Conservation (phyloP, 2,797 vertebrate genomes). For the Kryptolebias ocellatus region DNA sequence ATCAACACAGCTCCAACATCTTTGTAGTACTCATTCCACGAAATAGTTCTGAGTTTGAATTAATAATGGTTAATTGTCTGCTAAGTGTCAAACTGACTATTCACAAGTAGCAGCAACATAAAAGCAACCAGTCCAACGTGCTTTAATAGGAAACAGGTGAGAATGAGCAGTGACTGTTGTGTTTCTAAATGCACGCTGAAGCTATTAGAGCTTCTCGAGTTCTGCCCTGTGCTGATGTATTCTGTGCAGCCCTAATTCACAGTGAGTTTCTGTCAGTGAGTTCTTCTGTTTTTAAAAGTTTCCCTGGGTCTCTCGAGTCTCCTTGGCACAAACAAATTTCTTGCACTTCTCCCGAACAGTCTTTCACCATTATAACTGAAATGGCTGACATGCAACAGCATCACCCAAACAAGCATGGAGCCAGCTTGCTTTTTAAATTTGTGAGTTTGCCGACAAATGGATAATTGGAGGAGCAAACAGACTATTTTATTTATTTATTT, state of each 20-base stretch:
- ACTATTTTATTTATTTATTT: background rate
- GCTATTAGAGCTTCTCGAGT: background rate
- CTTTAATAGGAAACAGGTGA: background rate
- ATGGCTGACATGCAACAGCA: background rate
- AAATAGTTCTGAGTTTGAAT: background rate
- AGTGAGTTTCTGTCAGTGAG: conserved; percentile 1
- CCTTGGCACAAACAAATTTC: background rate
- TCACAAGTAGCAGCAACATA: too few relatives aligned
- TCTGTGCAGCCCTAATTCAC: conserved; percentile 4
- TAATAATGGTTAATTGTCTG: background rate
- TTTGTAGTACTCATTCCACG: background rate
- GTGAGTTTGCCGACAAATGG: too few relatives aligned
- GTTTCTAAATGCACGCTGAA: background rate
- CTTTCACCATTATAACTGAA: background rate
- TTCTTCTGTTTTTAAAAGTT: background rate
- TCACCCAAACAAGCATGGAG: background rate
- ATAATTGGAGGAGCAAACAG: too few relatives aligned
- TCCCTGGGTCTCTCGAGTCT: background rate
- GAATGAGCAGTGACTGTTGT: background rate
- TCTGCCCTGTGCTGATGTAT: background rate
- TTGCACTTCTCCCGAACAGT: background rate
- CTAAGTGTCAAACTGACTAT: background rate
- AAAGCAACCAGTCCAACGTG: background rate
- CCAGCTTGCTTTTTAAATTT: background rate
- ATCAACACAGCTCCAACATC: too few relatives aligned